Evolutionary conservation across 1,140 invertebrate species (phyloP), one percentile per base, ranked within the genome.

Genomic region (Mactra quadrangularis): DNA sequence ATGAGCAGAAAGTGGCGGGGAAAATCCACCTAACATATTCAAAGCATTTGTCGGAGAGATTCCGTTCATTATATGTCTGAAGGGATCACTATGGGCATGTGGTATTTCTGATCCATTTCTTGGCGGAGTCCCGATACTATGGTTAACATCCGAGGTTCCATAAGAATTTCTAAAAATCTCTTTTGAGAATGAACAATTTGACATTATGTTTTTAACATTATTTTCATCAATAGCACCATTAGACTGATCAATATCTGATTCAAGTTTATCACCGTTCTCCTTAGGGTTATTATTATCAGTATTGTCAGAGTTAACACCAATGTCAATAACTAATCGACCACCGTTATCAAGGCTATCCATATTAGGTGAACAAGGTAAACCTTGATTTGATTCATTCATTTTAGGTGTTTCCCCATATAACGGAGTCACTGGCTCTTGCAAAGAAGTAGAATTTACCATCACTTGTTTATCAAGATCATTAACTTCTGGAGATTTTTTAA

Each of bases 391-490:
- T 71, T 81, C 77, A 38, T 66, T 71, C 25, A 81, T 22, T 59
- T 81, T 81, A 0, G 77, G 77, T 3, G 77, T 81, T 62, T 81
- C 62, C 15, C 77, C 77, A 71, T 81, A 81, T n/a, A 71, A 35
- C 17, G 77, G 77, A 2, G 77, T 81, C 6, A 59, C n/a, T 7
- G 77, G 77, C 45, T 81, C 77, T 59, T 55, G 66, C 17, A 68
- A 55, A 4, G 76, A 64, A 27, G 6, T 35, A 22, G 45, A 47
- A 66, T 53, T 55, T 17, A 53, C n/a, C 11, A 47, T 47, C 31
- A 35, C 50, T 25, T 62, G 55, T 19, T 45, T 76, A 45, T 76
- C 71, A 19, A 22, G 31, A n/a, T 59, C 57, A 19, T 27, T 57
- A 35, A 7, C 25, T 1, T 52, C 70, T 27, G 33, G 22, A 27